Percentiles rank a stretch among this genome's conserved stretches.
These are phyloP conservation scores for Tipula helvola DNA, from an alignment of 2,888 invertebrate species.

Conservation along the genomic window DNA sequence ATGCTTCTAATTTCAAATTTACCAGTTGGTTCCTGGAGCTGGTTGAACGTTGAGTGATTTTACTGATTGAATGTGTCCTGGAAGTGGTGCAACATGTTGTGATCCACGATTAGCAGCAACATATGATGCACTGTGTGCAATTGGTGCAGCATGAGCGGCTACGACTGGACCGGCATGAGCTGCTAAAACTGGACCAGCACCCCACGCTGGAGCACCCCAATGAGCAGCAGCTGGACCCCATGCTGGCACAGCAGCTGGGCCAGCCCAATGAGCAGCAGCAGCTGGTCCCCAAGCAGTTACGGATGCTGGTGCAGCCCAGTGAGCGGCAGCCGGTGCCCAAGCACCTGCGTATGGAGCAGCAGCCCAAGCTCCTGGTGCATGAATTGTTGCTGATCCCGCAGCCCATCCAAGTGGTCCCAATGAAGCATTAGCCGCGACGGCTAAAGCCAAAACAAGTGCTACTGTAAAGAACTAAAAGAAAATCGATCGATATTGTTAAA, in stretches of 20 bases:
- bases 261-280: conserved; percentile 15
- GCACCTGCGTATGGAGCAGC: conserved; percentile 15
- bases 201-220: conserved; percentile 19
- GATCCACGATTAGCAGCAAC: conserved; percentile 1
- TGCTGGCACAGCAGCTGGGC: conserved; percentile 27
- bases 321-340: background rate
- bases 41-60: background rate
- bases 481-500: background rate
- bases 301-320: conserved; percentile 16
- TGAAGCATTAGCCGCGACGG: conserved; percentile 31
- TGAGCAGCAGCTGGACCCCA: conserved; percentile 14
- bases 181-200: conserved; percentile 29
- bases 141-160: background rate
- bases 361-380: conserved; percentile 7
- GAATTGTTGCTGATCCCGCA: background rate
- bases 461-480: conserved; percentile 25
- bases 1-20: background rate
- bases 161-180: conserved; percentile 27
- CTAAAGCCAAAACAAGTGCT: conserved; percentile 32
- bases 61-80: background rate
- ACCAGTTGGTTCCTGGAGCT: conserved; percentile 4
- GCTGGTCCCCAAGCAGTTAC: conserved; percentile 14
- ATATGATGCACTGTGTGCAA: background rate
- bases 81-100: background rate
- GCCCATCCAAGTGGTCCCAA: conserved; percentile 20